These are phyloP conservation scores for Eulemur macaco DNA, from an alignment of 2,113 vertebrate genomes.

Conservation along the genomic window DNA sequence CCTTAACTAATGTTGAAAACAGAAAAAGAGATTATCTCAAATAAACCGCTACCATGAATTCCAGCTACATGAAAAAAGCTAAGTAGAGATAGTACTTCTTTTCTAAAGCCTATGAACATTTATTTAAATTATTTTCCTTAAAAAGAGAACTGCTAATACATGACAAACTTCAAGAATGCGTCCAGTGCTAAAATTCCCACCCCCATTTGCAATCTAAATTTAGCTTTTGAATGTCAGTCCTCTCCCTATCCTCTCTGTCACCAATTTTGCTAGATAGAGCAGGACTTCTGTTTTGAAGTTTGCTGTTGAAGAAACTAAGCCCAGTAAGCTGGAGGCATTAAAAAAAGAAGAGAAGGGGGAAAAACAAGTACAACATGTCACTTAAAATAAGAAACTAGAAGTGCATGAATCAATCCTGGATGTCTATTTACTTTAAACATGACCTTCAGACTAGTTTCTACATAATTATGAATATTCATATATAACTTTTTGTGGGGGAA, in stretches of 20 bases:
- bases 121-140: slow-evolving; percentile 34
- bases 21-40: background rate
- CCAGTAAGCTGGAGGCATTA: background rate
- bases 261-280: background rate
- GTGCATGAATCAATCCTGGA: background rate
- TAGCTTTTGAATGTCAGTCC: background rate
- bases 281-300: slow-evolving; percentile 20
- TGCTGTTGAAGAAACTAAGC: background rate
- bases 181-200: background rate
- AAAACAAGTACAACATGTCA: background rate
- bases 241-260: background rate
- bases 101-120: background rate
- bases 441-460: background rate
- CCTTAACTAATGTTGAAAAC: slow-evolving; percentile 23
- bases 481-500: background rate
- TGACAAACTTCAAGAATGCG: background rate
- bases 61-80: slow-evolving; percentile 6
- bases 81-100: background rate
- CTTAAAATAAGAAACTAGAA: background rate
- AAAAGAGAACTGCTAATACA: background rate
- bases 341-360: background rate
- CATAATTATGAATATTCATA: background rate
- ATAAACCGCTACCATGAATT: slow-evolving; percentile 16
- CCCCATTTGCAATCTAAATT: background rate
- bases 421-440: background rate